Percentiles rank a stretch among this genome's conserved stretches.
Conservation (phyloP, 1,140 invertebrate species). For the Patella vulgata region DNA sequence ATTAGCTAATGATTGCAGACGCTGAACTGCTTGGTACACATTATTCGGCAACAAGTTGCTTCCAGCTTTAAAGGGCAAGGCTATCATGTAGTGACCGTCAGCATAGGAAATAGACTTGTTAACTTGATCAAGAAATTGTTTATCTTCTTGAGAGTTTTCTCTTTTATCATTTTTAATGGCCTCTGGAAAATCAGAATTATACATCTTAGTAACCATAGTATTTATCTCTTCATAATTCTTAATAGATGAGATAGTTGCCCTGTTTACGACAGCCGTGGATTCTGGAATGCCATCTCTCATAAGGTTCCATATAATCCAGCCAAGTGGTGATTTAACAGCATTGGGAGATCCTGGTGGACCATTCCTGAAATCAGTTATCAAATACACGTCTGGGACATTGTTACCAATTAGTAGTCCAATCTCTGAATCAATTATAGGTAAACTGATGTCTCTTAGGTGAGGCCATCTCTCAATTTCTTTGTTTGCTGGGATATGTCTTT, state of each 20-base stretch:
- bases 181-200: too few relatives aligned
- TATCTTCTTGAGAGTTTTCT: too few relatives aligned
- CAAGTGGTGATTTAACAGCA: not conserved
- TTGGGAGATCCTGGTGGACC: not conserved
- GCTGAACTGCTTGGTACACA: not conserved
- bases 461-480: constrained; percentile 3
- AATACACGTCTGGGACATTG: not conserved
- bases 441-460: constrained; percentile 2
- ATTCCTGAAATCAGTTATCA: not conserved
- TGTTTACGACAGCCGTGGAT: too few relatives aligned
- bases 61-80: not conserved
- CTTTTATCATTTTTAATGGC: too few relatives aligned
- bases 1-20: not conserved
- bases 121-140: not conserved
- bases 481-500: not conserved
- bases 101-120: not conserved
- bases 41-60: not conserved
- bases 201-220: too few relatives aligned
- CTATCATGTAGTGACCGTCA: not conserved
- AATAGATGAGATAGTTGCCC: too few relatives aligned
- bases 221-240: too few relatives aligned
- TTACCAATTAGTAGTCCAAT: constrained; percentile 12
- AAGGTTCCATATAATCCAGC: not conserved
- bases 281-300: too few relatives aligned
- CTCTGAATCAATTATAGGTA: not conserved